A percentile compares a stretch with the other conserved stretches of the same genome.
phyloP scores from a whole-genome alignment of 1,140 invertebrate species.

The Drosophila bipectinata region DNA sequence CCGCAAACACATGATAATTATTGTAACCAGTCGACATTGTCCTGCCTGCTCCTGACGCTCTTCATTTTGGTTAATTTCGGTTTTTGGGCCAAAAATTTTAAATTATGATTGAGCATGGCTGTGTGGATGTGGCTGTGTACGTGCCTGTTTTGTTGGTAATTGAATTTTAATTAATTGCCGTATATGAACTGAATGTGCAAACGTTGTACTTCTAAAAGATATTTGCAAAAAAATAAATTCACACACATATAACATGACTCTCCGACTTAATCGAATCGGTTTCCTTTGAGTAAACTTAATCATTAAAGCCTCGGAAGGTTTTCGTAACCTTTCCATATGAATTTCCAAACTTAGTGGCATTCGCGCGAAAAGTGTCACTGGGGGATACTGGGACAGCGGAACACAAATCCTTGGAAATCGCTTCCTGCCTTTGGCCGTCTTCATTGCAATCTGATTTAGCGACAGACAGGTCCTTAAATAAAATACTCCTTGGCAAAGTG shows the following conservation, averaged over 20 bases:
- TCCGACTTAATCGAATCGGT: neutral
- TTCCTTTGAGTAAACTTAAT: neutral
- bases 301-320: neutral
- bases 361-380: slow-evolving; percentile 6
- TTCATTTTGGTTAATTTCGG: slow-evolving; percentile 33
- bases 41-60: neutral
- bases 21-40: slow-evolving; percentile 14
- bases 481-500: slow-evolving; percentile 28
- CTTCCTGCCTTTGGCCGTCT: slow-evolving; percentile 16
- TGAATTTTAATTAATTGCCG: slow-evolving; percentile 60
- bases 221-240: neutral
- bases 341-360: slow-evolving; percentile 7
- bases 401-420: slow-evolving; percentile 23
- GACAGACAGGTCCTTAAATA: slow-evolving; percentile 14
- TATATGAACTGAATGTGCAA: slow-evolving; percentile 5
- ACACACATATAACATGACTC: too few species aligned
- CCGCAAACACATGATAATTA: slow-evolving; percentile 18
- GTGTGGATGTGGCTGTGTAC: slow-evolving; percentile 22
- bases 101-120: slow-evolving; percentile 56
- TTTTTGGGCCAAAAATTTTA: slow-evolving; percentile 40
- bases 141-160: slow-evolving; percentile 47
- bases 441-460: slow-evolving; percentile 22
- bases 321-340: neutral
- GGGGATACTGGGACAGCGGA: neutral
- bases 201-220: neutral